Evolutionary conservation across 2,797 vertebrate species (phyloP).

Genomic region (Fringilla coelebs): DNA sequence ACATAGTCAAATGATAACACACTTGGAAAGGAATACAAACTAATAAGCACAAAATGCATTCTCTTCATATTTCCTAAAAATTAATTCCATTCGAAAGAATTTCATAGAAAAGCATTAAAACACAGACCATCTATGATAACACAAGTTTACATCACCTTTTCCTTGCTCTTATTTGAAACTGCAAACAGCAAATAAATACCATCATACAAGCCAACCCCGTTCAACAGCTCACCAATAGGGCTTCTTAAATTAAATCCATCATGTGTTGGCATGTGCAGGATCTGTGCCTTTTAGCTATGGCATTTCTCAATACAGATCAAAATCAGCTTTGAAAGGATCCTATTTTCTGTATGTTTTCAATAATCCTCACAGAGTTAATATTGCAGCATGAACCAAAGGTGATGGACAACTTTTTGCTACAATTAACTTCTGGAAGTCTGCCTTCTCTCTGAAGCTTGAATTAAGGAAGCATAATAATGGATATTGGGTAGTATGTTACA

Average conservation of each 20-base stretch:
- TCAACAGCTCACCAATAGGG: neutral
- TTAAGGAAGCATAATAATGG: neutral
- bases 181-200: neutral
- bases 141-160: neutral
- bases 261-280: neutral
- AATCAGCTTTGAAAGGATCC: neutral
- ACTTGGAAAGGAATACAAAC: neutral
- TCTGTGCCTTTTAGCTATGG: neutral
- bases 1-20: neutral
- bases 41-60: neutral
- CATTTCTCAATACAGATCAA: neutral
- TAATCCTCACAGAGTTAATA: neutral
- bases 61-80: neutral
- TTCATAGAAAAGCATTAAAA: neutral
- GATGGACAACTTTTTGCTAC: neutral
- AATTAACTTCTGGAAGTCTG: neutral
- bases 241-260: neutral
- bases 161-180: neutral
- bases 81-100: neutral
- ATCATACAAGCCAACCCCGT: neutral
- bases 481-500: neutral
- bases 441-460: neutral
- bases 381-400: neutral
- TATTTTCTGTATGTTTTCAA: neutral
- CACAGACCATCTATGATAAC: neutral